Evolutionary conservation across 1,140 invertebrate genomes (phyloP).

Genomic region (Drosophila sucinea): DNA sequence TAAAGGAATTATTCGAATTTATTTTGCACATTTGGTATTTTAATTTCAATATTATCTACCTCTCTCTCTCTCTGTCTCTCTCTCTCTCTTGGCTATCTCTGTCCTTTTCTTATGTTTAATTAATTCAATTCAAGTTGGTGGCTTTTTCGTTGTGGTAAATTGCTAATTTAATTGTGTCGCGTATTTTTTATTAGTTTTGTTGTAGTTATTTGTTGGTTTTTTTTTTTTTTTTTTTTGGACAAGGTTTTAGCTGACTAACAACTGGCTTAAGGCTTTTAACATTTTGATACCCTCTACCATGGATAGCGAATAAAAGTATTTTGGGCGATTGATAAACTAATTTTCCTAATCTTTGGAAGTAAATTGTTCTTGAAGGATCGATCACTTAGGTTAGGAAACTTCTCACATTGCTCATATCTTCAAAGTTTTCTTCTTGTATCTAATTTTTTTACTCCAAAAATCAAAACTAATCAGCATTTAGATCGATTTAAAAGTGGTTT

Average conservation of each 20-base stretch:
- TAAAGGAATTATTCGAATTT: not conserved
- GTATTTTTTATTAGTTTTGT: slow-evolving; percentile 45
- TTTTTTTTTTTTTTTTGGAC: not conserved
- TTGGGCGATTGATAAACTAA: no score
- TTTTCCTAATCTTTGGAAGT: no score
- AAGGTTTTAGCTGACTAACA: slow-evolving; percentile 28
- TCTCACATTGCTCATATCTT: no score
- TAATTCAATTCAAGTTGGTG: slow-evolving; percentile 6
- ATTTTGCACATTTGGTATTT: slow-evolving; percentile 8
- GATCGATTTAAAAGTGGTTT: no score
- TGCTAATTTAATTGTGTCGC: slow-evolving; percentile 57
- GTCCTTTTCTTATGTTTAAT: slow-evolving; percentile 9
- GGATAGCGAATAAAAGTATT: no score
- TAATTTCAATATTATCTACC: slow-evolving; percentile 1
- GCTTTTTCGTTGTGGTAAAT: slow-evolving; percentile 1
- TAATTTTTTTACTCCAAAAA: no score
- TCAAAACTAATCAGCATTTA: no score
- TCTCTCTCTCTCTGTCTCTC: not conserved
- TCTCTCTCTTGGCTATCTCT: slow-evolving; percentile 14
- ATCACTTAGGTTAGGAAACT: no score
- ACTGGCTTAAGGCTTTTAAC: slow-evolving; percentile 21
- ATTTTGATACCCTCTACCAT: not conserved
- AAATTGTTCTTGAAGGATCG: no score
- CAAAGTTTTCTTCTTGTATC: no score
- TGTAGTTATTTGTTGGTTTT: not conserved